Evolutionary conservation across 1,140 invertebrate species (phyloP), one percentile per base, ranked within the genome.

Genomic region (Spodoptera litura): DNA sequence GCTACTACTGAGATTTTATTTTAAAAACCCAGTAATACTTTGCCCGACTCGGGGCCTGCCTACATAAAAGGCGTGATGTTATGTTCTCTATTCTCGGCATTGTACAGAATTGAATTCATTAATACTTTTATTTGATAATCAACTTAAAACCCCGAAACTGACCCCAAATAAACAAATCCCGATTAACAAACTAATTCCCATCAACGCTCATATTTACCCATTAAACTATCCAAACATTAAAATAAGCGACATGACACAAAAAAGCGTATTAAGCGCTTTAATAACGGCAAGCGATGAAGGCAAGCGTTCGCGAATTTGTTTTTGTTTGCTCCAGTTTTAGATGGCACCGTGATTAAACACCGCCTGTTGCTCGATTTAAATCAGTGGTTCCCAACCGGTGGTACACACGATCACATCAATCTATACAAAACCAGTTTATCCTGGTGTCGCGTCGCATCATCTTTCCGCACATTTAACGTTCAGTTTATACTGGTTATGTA

Each of bases 341-440:
- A 75, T 44, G 38, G 11, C 64, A 58, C 11, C 77, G 52, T 78
- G 80, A 78, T 78, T 75, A 79, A 64, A 79, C 61, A 74, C 51
- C 53, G 78, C 78, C 78, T 79, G 78, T 79, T 79, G 78, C 78
- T 55, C 51, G 56, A 64, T 75, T 75, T 75, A 75, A 75, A 75
- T 75, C 31, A 31, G 31, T 31, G 31, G 3, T 31, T 31, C 31
- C 2, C 31, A 31, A 31, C 31, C 31, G 31, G 31, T 31, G 31
- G 31, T 31, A 5, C 31, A 31, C n/a, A n/a, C n/a, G n/a, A n/a
- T n/a, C n/a, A n/a, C n/a, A n/a, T n/a, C n/a, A n/a, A n/a, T n/a
- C n/a, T n/a, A n/a, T n/a, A n/a, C n/a, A n/a, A n/a, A n/a, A n/a
- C n/a, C n/a, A n/a, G n/a, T n/a, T n/a, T n/a, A n/a, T n/a, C n/a